A percentile compares a stretch with the other conserved stretches of the same genome.
These are phyloP conservation scores for Thripadectes ignobilis DNA, from an alignment of 2,797 vertebrate genomes.

Conservation along the genomic window DNA sequence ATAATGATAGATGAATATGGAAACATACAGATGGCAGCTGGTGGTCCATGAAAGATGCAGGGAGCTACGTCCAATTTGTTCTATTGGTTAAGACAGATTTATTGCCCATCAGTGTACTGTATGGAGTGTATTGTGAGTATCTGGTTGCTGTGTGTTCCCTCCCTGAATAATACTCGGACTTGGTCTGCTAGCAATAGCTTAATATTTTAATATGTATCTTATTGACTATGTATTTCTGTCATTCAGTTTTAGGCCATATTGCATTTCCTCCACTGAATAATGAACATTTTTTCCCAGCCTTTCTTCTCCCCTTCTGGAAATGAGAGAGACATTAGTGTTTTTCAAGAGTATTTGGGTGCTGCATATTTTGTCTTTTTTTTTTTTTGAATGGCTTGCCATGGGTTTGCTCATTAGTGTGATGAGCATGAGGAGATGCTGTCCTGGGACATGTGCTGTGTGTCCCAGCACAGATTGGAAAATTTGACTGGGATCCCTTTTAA, in stretches of 20 bases:
- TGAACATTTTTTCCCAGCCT: not conserved
- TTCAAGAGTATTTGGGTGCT: not conserved
- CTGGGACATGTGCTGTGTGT: not conserved
- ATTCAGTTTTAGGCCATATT: not conserved
- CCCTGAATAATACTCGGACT: not conserved
- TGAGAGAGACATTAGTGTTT: not conserved
- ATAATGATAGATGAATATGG: constrained; percentile 11
- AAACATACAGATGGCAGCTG: constrained; percentile 17
- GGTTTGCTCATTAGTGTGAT: not conserved
- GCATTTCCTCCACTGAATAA: not conserved
- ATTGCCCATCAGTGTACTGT: not conserved
- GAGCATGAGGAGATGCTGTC: not conserved
- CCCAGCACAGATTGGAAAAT: not conserved
- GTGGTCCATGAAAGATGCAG: constrained; percentile 1
- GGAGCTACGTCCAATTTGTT: not conserved
- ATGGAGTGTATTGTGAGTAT: rapidly evolving
- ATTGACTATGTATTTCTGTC: not conserved
- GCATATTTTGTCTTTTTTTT: rapidly evolving
- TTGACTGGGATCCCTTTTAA: not conserved
- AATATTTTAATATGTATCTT: not conserved
- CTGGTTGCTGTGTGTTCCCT: not conserved
- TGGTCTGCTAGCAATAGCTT: not conserved
- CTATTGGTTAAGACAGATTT: not conserved
- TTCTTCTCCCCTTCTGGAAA: not conserved
- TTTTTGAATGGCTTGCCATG: not conserved